Conservation (phyloP, 2,797 vertebrate genomes). For the Rhinophrynus dorsalis region DNA sequence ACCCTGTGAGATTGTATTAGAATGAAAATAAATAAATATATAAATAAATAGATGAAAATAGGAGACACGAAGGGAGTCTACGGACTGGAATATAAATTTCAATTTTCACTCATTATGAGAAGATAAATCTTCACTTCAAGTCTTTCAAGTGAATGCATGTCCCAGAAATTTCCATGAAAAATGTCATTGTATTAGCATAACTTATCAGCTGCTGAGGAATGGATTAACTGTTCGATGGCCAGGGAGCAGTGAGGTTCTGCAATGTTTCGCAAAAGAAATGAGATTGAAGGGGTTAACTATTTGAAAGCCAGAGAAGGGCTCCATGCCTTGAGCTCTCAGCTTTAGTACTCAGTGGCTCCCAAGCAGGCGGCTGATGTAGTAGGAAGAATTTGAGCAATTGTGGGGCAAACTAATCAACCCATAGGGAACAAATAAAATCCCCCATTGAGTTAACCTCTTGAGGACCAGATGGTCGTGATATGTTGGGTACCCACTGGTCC, state of each 20-base stretch:
- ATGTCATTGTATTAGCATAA: conserved; percentile 47
- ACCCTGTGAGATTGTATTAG: conserved; percentile 9
- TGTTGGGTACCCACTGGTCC: no score
- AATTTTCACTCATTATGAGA: conserved; percentile 48
- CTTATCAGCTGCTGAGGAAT: conserved; percentile 22
- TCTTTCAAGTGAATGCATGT: conserved; percentile 42
- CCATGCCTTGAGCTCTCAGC: no score
- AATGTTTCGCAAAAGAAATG: no score
- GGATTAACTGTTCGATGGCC: conserved; percentile 24
- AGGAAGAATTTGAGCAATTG: no score
- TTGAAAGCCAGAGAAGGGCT: no score
- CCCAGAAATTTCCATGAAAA: conserved; percentile 49
- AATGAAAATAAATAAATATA: conserved; percentile 12
- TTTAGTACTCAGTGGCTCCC: no score
- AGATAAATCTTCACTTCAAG: conserved; percentile 45
- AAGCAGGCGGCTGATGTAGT: no score
- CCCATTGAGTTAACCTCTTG: no score
- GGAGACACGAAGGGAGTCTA: background rate
- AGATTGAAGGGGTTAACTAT: no score
- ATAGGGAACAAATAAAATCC: no score
- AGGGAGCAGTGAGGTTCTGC: background rate
- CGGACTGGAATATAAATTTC: conserved; percentile 28
- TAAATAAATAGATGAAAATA: conserved; percentile 26
- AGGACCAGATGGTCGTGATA: no score
- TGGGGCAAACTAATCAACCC: no score